phyloP scores from a whole-genome alignment of 2,113 vertebrate species.

The Hyaena hyaena region DNA sequence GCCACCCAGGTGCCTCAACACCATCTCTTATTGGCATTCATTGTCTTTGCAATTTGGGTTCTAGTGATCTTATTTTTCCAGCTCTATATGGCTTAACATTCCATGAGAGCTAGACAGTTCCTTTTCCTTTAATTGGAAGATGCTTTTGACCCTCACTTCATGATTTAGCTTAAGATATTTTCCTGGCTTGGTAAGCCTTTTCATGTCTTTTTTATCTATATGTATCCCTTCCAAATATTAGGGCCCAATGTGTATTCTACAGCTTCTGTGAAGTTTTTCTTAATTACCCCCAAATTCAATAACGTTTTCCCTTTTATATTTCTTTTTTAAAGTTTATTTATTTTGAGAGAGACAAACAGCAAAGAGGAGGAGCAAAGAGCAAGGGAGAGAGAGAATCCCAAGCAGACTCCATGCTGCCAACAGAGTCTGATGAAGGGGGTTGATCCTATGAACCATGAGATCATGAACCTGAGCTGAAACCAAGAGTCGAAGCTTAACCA shows the following conservation, averaged over 20 bases:
- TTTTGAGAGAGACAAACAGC: no score
- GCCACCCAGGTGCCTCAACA: neutral
- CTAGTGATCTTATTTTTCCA: neutral
- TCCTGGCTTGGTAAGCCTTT: neutral
- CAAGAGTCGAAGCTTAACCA: no score
- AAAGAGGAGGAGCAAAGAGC: no score
- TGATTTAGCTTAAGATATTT: neutral
- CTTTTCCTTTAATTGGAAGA: neutral
- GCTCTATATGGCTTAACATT: neutral
- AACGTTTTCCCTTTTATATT: neutral
- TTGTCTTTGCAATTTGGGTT: neutral
- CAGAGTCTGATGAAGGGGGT: no score
- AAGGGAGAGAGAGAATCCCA: no score
- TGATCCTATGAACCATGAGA: no score
- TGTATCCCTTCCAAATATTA: neutral
- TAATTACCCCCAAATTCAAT: neutral
- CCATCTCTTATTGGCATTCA: neutral
- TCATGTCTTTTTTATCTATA: neutral
- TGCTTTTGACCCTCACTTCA: neutral
- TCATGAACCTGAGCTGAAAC: no score
- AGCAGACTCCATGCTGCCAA: no score
- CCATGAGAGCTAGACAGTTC: neutral
- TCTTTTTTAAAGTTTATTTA: no score
- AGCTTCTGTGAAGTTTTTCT: neutral
- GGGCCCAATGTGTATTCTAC: neutral